A percentile compares a stretch with the other conserved stretches of the same genome.
These are phyloP conservation scores for Phrynocephalus versicolor DNA, from an alignment of 2,113 vertebrate genomes.

Conservation along the genomic window DNA sequence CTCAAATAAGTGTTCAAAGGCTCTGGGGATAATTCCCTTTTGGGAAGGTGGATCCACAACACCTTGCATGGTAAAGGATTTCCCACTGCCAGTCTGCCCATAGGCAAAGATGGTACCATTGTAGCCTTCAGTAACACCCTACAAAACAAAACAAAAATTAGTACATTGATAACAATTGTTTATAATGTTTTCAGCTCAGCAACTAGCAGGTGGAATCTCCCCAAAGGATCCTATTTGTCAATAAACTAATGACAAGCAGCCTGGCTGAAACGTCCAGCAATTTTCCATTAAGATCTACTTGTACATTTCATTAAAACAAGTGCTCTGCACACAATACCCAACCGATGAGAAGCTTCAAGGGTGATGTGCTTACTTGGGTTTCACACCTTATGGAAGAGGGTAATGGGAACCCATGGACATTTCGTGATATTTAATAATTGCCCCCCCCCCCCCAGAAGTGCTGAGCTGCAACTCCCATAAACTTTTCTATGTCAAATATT, in stretches of 20 bases:
- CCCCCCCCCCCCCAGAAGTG: background rate
- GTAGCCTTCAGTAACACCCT: constrained; percentile 91
- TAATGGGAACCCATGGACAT: background rate
- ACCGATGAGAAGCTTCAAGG: background rate
- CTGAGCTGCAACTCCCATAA: too few relatives aligned
- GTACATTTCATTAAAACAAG: background rate
- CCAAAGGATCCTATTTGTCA: background rate
- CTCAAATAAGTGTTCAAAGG: constrained; percentile 89
- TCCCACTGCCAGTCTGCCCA: constrained; percentile 90
- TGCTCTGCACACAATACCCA: background rate
- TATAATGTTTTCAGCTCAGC: background rate
- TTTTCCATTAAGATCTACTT: background rate
- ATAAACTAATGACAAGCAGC: background rate
- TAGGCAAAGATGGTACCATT: constrained; percentile 93
- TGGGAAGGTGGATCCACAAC: constrained; percentile 73
- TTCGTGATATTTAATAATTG: background rate
- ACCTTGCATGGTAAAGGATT: constrained; percentile 93
- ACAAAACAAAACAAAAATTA: background rate
- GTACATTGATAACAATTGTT: background rate
- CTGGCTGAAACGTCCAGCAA: background rate
- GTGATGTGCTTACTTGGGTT: background rate
- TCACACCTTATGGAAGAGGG: background rate
- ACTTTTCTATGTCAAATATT: background rate
- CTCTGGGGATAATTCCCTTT: constrained; percentile 86
- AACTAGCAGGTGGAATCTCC: background rate